Base-by-base conservation (phyloP, 2,113 vertebrate genomes). In the Tricholaema leucomelas region DNA sequence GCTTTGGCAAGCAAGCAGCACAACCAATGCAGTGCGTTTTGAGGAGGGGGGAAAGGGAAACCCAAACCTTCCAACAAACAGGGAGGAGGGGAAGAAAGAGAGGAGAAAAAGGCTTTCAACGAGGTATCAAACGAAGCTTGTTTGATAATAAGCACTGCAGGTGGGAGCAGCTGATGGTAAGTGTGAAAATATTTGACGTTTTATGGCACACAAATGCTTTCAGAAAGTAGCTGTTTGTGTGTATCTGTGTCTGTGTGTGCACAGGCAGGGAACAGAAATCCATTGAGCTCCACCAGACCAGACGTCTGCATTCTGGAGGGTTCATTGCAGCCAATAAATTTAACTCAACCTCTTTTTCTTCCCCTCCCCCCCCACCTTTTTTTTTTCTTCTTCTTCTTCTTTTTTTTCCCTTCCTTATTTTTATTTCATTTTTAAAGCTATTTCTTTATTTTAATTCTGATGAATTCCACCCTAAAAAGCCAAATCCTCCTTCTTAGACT, bases 311-410 rank as follows among this genome's bases (percentile, higher is more conserved):
- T 97, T 98, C 97, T 98, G 96, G 87, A 97, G 93, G 95, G 92
- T 91, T 97, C 96, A 94, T 96, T 97, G 97, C 97, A 98, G 97
- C 97, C 97, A 98, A 98, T 98, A 98, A 98, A 98, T 97, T 97
- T 96, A 92, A 92, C 96, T 96, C 94, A 94, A 95, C 87, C 79
- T 96, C 94, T 92, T 96, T 86, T 90, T 40, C 74, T 35, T 60
- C 35, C 38, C 9, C 10, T 46, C 19, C 21, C 21, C 15, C 17
- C 17, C 44, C 18, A 16, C 42, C 15, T 14, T 16, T 44, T 44
- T 46, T 46, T 21, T 50, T 50, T 7, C 10, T 21, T 21, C 10
- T 23, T 12, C 21, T 50, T 12, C 23, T 50, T 50, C 4, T 50
- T 24, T 44, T 44, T 10, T 48, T 48, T 48, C 8, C 4, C 8